Base-by-base conservation (phyloP, 2,888 invertebrate species). In the Plemyria rubiginata region DNA sequence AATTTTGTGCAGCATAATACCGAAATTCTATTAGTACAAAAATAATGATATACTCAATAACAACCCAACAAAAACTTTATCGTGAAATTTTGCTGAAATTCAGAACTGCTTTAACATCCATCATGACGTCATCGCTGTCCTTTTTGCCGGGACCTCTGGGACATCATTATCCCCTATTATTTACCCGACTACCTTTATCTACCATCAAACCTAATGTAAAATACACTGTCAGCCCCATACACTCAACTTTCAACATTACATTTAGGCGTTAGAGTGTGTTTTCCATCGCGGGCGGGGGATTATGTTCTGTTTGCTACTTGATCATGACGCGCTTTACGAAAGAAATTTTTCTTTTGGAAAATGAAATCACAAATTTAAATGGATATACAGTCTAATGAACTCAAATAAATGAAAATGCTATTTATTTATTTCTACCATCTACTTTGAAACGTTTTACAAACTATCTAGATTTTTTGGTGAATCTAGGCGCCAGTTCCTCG, bases 101-200 rank as follows among this genome's bases (percentile, higher is more conserved):
- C 54, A 38, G 54, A 29, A 41, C 52, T 45, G 41, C 43, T 53
- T 54, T 29, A 7, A 56, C 73, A 70, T 74, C 68, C 70, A 70
- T 71, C 74, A 71, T 70, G 9, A 38, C 36, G 71, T 70, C 73
- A 70, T 73, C 73, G 68, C 67, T 59, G 71, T 73, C 72, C 74
- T 74, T 74, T 74, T 73, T 74, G 72, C 64, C 54, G 64, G 60
- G 68, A 57, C 71, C 66, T 62, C 54, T 32, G 70, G 62, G 70
- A 72, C 69, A 66, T 67, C 72, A 72, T 72, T 72, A 72, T 70
- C 72, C 66, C 57, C 68, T 62, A 72, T 71, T 71, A 71, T 72
- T 70, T 69, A 67, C 70, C 65, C 68, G 50, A 70, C 68, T 60
- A 68, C 71, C 70, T 69, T 69, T 68, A 70, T 62, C 67, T 62